Conservation (phyloP, 2,113 vertebrate species). For the Felis catus region F.catus_Fca126_mat1.0 CM031411.1:39793501-39794000, state of each 20-base stretch:
- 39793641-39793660: not conserved
- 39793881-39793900: not conserved
- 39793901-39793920: not conserved
- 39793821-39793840: not conserved
- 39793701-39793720: not conserved
- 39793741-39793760: too few relatives aligned
- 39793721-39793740: not conserved
- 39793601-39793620: not conserved
- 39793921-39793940: slow-evolving; percentile 8
- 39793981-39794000: not conserved
- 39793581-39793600: not conserved
- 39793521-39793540: not conserved
- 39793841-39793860: not conserved
- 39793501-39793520: not conserved
- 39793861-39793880: not conserved
- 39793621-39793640: not conserved
- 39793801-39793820: not conserved
- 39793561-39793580: not conserved
- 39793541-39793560: not conserved
- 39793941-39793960: slow-evolving; percentile 15
- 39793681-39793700: not conserved
- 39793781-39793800: not conserved
- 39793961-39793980: slow-evolving; percentile 23
- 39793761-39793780: not conserved
- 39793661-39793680: not conserved